These are phyloP conservation scores for Athetis lepigone DNA, from an alignment of 2,888 invertebrate genomes.

Conservation along the genomic window DNA sequence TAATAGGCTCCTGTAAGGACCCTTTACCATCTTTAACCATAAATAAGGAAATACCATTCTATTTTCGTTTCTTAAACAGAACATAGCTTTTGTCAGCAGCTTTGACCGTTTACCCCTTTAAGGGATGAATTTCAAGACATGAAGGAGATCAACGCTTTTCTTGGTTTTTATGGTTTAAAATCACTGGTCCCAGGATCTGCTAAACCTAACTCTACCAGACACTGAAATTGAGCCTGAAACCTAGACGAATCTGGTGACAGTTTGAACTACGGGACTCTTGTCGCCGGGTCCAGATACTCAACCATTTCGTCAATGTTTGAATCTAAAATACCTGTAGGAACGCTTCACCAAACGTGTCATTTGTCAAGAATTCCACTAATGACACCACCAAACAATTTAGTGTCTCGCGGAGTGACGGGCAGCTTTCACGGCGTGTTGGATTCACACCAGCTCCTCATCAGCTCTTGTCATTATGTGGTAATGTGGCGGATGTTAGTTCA, in stretches of 20 bases:
- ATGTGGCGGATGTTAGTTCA: slow-evolving; percentile 68
- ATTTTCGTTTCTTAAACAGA: neutral
- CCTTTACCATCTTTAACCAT: too few relatives aligned
- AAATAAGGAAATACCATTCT: slow-evolving; percentile 4
- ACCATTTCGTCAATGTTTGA: neutral
- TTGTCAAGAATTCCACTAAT: slow-evolving; percentile 26
- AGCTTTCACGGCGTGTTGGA: slow-evolving; percentile 9
- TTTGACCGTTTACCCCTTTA: too few relatives aligned
- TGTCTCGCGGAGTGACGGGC: slow-evolving; percentile 28
- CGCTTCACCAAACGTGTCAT: neutral
- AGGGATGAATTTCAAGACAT: too few relatives aligned
- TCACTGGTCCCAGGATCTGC: neutral
- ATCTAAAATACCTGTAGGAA: neutral
- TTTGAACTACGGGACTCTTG: too few relatives aligned
- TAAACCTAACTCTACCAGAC: neutral
- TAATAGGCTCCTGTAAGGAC: too few relatives aligned
- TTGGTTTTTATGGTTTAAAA: neutral
- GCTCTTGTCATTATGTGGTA: slow-evolving; percentile 40
- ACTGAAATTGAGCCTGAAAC: neutral
- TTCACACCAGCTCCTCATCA: slow-evolving; percentile 30
- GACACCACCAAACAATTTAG: slow-evolving; percentile 33
- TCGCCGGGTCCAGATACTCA: neutral
- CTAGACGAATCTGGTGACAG: too few relatives aligned
- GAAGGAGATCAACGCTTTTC: neutral
- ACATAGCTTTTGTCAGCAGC: too few relatives aligned